Conservation (phyloP, 2,888 invertebrate species). For the Tachina lurida region DNA sequence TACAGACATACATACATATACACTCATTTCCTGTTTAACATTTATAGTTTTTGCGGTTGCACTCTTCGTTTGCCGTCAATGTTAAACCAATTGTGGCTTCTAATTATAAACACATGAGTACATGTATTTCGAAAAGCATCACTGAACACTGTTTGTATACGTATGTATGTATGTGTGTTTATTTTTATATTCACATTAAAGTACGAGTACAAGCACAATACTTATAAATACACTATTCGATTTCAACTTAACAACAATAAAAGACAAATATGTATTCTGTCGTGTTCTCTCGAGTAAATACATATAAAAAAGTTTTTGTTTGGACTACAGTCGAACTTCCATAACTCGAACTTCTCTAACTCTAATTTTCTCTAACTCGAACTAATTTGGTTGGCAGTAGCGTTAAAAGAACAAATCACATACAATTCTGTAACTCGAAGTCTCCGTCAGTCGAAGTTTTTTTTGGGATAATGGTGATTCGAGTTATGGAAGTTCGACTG, state of each 20-base stretch:
- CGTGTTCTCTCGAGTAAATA: not conserved
- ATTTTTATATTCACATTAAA: too few species aligned
- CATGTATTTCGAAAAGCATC: not conserved
- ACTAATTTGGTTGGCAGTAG: too few species aligned
- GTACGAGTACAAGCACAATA: not conserved
- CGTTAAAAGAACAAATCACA: too few species aligned
- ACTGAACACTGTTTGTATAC: not conserved
- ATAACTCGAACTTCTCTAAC: too few species aligned
- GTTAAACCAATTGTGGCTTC: slow-evolving; percentile 66
- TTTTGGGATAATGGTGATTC: too few species aligned
- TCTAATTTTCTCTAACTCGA: too few species aligned
- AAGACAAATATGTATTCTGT: slow-evolving; percentile 38
- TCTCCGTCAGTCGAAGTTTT: too few species aligned
- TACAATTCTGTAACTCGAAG: too few species aligned
- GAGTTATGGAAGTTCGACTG: too few species aligned
- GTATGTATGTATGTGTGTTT: not conserved
- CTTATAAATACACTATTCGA: not conserved
- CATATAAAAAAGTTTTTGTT: not conserved
- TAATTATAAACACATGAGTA: slow-evolving; percentile 28
- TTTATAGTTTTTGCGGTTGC: slow-evolving; percentile 58
- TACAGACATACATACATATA: not conserved
- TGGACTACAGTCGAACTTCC: too few species aligned
- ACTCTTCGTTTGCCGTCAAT: slow-evolving; percentile 46
- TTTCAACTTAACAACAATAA: slow-evolving; percentile 20
- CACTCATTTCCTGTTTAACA: slow-evolving; percentile 36